phyloP scores from a whole-genome alignment of 1,140 invertebrate species.

The Lethocerus indicus region DNA sequence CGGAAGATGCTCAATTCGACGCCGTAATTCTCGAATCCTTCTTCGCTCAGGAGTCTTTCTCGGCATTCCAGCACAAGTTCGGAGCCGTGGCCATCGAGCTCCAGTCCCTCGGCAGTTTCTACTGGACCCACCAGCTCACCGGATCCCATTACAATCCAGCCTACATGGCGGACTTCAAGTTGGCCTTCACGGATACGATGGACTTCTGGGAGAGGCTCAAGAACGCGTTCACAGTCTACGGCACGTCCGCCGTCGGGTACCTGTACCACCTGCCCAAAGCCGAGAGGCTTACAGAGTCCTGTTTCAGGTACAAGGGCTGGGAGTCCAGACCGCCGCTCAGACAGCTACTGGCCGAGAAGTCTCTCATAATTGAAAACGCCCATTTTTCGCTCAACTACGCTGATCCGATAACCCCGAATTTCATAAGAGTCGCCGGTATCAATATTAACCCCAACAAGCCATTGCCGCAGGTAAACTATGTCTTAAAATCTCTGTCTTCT shows the following conservation, averaged over 20 bases:
- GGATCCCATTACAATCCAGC: conserved; percentile 12
- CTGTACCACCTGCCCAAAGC: too few relatives aligned
- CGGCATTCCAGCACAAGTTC: neutral
- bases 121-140: conserved; percentile 6
- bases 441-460: too few relatives aligned
- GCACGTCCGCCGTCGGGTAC: neutral
- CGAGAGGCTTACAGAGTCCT: too few relatives aligned
- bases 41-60: neutral
- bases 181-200: conserved; percentile 12
- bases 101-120: neutral
- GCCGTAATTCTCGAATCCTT: neutral
- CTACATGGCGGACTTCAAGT: conserved; percentile 11
- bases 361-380: too few relatives aligned
- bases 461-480: too few relatives aligned
- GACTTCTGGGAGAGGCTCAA: conserved; percentile 9
- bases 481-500: too few relatives aligned
- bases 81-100: neutral
- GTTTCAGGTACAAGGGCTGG: too few relatives aligned
- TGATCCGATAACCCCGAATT: too few relatives aligned
- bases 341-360: too few relatives aligned
- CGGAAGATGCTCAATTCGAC: neutral
- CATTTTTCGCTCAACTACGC: too few relatives aligned
- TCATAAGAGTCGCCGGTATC: too few relatives aligned
- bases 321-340: too few relatives aligned
- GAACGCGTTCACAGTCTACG: conserved; percentile 10